Evolutionary conservation across 2,797 vertebrate species (phyloP).

Genomic region (Semaprochilodus insignis): DNA sequence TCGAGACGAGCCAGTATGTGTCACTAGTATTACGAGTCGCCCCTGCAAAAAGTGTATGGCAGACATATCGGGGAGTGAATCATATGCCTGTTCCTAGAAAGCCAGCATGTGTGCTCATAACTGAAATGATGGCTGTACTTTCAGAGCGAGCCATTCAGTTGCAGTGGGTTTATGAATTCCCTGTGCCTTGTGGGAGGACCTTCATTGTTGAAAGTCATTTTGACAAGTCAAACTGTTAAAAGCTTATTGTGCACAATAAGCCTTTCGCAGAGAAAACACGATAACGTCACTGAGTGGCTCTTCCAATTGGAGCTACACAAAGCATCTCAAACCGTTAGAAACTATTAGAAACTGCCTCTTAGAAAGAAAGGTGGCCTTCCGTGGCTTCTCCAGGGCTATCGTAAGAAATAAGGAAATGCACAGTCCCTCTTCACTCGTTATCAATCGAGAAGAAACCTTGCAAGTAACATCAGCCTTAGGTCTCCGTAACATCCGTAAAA

Average conservation of each 20-base stretch:
- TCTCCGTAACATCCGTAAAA: too few relatives aligned
- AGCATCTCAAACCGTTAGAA: slow-evolving; percentile 16
- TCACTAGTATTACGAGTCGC: neutral
- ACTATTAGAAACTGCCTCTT: too few relatives aligned
- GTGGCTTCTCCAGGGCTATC: too few relatives aligned
- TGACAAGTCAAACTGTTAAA: neutral
- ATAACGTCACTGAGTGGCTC: neutral
- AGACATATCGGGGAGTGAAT: slow-evolving; percentile 12
- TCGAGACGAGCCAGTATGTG: neutral
- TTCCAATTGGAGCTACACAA: slow-evolving; percentile 20
- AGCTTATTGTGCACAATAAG: neutral
- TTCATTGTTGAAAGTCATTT: neutral
- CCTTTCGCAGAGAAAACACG: neutral
- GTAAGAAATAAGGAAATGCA: too few relatives aligned
- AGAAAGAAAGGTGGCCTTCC: too few relatives aligned
- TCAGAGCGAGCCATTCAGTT: neutral
- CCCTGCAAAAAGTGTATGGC: neutral
- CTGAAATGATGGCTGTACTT: neutral
- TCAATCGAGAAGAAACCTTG: too few relatives aligned
- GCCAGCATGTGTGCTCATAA: neutral
- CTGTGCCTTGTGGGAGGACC: neutral
- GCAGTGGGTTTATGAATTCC: neutral
- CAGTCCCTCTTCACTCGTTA: too few relatives aligned
- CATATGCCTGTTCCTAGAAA: slow-evolving; percentile 5
- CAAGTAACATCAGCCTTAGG: too few relatives aligned